Base-by-base conservation (phyloP, 2,113 vertebrate genomes). In the Amphiprion ocellaris region DNA sequence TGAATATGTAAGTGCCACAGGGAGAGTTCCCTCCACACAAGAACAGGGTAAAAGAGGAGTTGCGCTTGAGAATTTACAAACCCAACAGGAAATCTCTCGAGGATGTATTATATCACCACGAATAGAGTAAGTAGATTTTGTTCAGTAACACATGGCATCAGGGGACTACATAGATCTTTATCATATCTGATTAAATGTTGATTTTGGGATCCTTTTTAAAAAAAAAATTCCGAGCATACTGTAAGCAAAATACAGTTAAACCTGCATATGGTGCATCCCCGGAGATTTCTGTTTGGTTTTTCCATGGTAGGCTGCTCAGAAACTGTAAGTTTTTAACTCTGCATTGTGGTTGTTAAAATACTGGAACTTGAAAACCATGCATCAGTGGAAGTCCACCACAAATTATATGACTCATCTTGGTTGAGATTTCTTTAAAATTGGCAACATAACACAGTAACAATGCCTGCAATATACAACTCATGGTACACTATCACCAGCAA, bases 401-500 rank as follows among this genome's bases (percentile, higher is more conserved):
- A 21, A 54, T 50, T 33, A 61, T 53, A 83, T 50, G 46, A 24
- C 62, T 44, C 66, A 30, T 77, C 64, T 68, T 58, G 47, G 33
- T 50, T 50, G 37, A 66, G 67, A 83, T 84, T 82, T 77, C 61
- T 49, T 41, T 47, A 33, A 77, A n/a, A 55, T 70, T 50, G 49
- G 65, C 68, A 62, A 84, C 58, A 49, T 56, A 77, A 85, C 84
- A 83, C 67, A 72, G 72, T 74, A 83, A 84, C 85, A 82, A 84
- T 68, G 69, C 83, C 86, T 85, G 83, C 81, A 91, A 83, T 87
- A 86, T 78, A 64, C 75, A 87, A 70, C 67, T 83, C 79, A 89
- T 87, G 89, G 90, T 92, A 92, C 92, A 91, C 87, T 69, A 90
- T 92, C 93, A 94, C 89, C 93, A 94, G 92, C 92, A 91, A 94